Base-by-base conservation (phyloP, 2,888 invertebrate genomes). In the Margaritifera margaritifera region DNA sequence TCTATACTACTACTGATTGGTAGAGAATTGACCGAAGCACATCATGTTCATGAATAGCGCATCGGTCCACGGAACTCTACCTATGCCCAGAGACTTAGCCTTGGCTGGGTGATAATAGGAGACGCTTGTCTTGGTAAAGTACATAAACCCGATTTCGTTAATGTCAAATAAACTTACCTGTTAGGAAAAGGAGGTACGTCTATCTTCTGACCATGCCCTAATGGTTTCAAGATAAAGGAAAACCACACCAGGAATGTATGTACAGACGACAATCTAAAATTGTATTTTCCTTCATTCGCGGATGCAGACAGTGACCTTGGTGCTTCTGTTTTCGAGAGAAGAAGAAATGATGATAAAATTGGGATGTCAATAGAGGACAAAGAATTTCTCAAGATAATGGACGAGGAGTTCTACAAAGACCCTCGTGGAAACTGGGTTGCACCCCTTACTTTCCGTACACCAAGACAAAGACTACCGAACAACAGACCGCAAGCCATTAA, bases 381-480 rank as follows among this genome's bases (percentile, higher is more conserved):
- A 54, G 18, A n/a, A 31, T 69, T 72, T 64, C n/a, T 72, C 31
- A n/a, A 65, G 18, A 62, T 72, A 22, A 74, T 75, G 68, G 55
- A 73, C 24, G 61, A 54, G 6, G 64, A 69, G 42, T 55, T 77
- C 31, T 19, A 50, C 11, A 66, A 56, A 57, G 65, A 64, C 42
- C n/a, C 66, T 6, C 55, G 65, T 60, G 74, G 68, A 50, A 51
- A 62, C 50, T 78, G 76, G n/a, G n/a, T 75, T 24, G 55, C 51
- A 68, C 74, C 1, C 72, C 74, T 54, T 61, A 72, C 2, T 78
- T 76, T 62, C n/a, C 51, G 68, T 6, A n/a, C 22, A 19, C 57
- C 31, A 51, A 59, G 62, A n/a, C 64, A 51, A 60, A 55, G 31
- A 27, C 63, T 75, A 20, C 69, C 75, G 15, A 69, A 71, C 60